These are phyloP conservation scores for Malurus melanocephalus DNA, from an alignment of 2,113 vertebrate genomes.

Conservation along the genomic window DNA sequence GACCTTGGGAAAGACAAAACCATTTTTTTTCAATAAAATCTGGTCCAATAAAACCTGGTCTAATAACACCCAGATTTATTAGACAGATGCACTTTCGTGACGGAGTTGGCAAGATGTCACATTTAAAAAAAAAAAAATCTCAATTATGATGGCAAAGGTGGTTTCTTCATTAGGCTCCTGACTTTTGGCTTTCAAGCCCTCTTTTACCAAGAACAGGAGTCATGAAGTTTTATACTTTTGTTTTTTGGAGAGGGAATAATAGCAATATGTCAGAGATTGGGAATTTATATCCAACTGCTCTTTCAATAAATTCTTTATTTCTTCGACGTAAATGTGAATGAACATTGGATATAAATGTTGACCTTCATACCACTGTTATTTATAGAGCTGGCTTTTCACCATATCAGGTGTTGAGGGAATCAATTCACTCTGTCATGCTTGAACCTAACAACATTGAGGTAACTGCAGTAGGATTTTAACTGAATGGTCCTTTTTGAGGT, in stretches of 20 bases:
- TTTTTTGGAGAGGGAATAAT: not conserved
- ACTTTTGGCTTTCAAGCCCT: not conserved
- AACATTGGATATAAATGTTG: constrained; percentile 32
- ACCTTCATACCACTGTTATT: constrained; percentile 17
- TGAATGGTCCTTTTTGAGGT: not conserved
- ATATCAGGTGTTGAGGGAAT: not conserved
- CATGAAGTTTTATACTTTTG: not conserved
- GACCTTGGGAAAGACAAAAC: not conserved
- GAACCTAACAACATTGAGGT: not conserved
- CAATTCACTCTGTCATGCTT: constrained; percentile 21
- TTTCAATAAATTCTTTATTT: constrained; percentile 31
- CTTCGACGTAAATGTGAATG: not conserved
- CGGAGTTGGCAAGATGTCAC: not conserved
- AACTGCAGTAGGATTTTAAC: not conserved
- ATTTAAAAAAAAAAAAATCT: not conserved
- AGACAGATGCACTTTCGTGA: not conserved
- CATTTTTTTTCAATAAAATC: not conserved
- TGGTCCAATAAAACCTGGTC: not conserved
- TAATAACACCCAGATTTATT: not conserved
- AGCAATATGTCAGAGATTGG: not conserved
- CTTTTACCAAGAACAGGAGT: not conserved
- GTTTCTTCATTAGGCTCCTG: not conserved
- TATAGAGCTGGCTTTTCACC: constrained; percentile 26
- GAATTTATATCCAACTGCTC: constrained; percentile 9
- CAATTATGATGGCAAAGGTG: not conserved